Percentiles rank a stretch among this genome's conserved stretches.
These are phyloP conservation scores for Mormyrus proboscirostris DNA, from an alignment of 2,797 vertebrate species.

Conservation along the genomic window DNA sequence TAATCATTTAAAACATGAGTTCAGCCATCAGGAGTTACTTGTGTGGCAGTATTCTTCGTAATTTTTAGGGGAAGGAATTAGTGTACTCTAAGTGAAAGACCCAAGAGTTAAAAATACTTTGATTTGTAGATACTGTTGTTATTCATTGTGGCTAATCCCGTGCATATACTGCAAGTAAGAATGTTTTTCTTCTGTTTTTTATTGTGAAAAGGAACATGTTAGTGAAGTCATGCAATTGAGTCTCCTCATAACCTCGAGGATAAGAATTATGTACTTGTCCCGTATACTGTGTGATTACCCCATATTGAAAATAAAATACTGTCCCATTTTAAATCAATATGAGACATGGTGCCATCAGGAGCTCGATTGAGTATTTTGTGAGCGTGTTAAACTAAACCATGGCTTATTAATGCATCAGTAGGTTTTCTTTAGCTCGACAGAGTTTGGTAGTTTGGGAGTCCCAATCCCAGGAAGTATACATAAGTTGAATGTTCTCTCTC, in stretches of 20 bases:
- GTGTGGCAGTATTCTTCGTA: neutral
- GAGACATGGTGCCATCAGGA: neutral
- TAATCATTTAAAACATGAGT: neutral
- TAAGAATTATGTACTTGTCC: neutral
- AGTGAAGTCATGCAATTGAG: neutral
- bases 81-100: neutral
- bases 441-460: neutral
- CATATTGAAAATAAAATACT: neutral
- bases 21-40: neutral
- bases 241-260: neutral
- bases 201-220: neutral
- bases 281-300: neutral
- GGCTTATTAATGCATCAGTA: neutral
- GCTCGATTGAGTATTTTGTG: neutral
- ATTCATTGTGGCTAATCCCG: neutral
- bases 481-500: neutral
- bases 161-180: neutral
- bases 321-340: neutral
- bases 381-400: neutral
- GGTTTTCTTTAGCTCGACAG: neutral
- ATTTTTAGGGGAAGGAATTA: neutral
- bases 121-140: neutral
- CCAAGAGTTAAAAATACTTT: neutral
- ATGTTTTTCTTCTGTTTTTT: neutral
- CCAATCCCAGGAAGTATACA: neutral